Percentiles rank a stretch among this genome's conserved stretches.
Evolutionary conservation across 1,140 invertebrate genomes (phyloP).

Genomic region (Octopus sinensis): DNA sequence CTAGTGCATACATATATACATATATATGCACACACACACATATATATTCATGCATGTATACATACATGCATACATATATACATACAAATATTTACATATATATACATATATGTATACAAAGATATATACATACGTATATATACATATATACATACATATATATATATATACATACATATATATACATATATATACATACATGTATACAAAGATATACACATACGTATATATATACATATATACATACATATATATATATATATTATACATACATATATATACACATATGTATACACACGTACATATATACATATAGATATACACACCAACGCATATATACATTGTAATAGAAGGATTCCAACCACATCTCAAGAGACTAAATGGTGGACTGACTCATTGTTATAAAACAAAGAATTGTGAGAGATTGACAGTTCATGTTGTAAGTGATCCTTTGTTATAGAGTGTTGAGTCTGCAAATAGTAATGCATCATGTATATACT

Average conservation of each 20-base stretch:
- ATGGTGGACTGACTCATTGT: background rate
- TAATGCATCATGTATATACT: too few relatives aligned
- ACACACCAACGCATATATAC: background rate
- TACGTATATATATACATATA: background rate
- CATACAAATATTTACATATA: background rate
- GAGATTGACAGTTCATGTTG: background rate
- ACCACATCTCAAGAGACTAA: background rate
- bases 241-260: background rate
- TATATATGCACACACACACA: background rate
- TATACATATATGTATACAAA: slow-evolving; percentile 2
- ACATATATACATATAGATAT: background rate
- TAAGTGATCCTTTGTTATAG: too few relatives aligned
- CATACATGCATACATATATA: background rate
- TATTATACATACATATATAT: background rate
- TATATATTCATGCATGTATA: background rate
- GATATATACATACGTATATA: background rate
- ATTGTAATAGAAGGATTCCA: background rate
- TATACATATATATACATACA: background rate
- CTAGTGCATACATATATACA: background rate
- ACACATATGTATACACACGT: background rate
- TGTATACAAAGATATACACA: background rate
- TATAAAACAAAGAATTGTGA: background rate
- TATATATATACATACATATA: slow-evolving; percentile 2
- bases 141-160: slow-evolving; percentile 4
- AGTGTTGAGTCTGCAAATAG: too few relatives aligned